Evolutionary conservation across 2,113 vertebrate species (phyloP), one percentile per base, ranked within the genome.

Genomic region (Mesitornis unicolor): DNA sequence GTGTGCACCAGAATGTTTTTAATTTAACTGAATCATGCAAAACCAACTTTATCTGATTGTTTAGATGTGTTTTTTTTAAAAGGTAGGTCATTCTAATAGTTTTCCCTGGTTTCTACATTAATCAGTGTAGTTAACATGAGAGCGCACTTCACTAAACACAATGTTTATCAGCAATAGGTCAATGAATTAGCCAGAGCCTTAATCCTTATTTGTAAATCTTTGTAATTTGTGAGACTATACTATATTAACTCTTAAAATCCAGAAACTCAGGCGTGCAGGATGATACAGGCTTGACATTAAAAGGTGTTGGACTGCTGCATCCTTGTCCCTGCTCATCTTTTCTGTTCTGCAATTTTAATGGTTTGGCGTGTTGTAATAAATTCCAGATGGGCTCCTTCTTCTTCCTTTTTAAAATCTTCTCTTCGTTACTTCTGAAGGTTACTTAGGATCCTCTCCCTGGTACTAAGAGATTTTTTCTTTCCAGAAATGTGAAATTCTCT

Each of bases 291-390:
- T 64, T 77, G 33, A 74, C 69, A 77, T 47, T 81, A 69, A 73
- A 81, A 60, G 26, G 1, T 77, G 4, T 60, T 13, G 57, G 35
- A 42, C 11, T n/a, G 40, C 10, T 73, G n/a, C 19, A 73, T 89
- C 14, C 2, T 84, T 73, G 29, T 54, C 8, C 6, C 15, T 36
- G 16, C 4, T 71, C 3, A 2, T 35, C 13, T 42, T 60, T 65
- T 84, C 68, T 65, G 19, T 74, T 65, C 60, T 85, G 24, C 24
- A 75, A 48, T 65, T 82, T 81, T 75, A 75, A 42, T 83, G 8
- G 4, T 16, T 94, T 71, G 0, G 0, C 10, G 2, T 48, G 31
- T n/a, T 79, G n/a, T 24, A 59, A 60, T 73, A 59, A 73, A 84
- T 36, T 79, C 18, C 56, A 88, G 19, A 47, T 31, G 12, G n/a